phyloP scores from a whole-genome alignment of 2,888 invertebrate species.

The Drosophila maculinotata region DNA sequence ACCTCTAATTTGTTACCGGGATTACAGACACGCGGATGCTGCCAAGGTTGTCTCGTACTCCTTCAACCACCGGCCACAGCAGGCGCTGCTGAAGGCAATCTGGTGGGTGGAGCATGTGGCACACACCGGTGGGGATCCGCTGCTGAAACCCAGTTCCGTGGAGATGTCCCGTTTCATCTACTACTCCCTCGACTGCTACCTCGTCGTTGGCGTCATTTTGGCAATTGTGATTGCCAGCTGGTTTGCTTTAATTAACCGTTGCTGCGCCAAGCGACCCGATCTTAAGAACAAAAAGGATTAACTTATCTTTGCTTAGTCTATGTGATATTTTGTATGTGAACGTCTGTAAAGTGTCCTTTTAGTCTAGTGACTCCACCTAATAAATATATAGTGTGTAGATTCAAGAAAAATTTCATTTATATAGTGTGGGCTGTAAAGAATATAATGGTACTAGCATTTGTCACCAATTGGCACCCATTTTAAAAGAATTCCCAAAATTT shows the following conservation, averaged over 20 bases:
- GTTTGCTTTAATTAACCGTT: constrained; percentile 61
- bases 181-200: constrained; percentile 82
- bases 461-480: no score
- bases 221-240: constrained; percentile 66
- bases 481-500: no score
- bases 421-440: no score
- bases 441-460: no score
- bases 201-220: constrained; percentile 61
- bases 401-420: no score
- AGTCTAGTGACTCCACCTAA: constrained; percentile 18
- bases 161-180: constrained; percentile 82
- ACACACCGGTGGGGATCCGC: constrained; percentile 87
- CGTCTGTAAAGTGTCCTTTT: constrained; percentile 11
- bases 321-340: constrained; percentile 66
- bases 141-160: constrained; percentile 85
- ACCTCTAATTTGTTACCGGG: no score
- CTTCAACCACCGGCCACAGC: constrained; percentile 86
- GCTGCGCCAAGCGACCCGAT: constrained; percentile 42
- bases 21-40: constrained; percentile 76
- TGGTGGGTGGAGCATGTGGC: constrained; percentile 90
- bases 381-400: constrained; percentile 14
- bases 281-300: constrained; percentile 68
- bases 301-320: constrained; percentile 36
- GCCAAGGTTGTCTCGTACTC: constrained; percentile 86
- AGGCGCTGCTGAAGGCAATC: constrained; percentile 87